phyloP scores from a whole-genome alignment of 2,113 vertebrate species.

The Loxodonta africana region DNA sequence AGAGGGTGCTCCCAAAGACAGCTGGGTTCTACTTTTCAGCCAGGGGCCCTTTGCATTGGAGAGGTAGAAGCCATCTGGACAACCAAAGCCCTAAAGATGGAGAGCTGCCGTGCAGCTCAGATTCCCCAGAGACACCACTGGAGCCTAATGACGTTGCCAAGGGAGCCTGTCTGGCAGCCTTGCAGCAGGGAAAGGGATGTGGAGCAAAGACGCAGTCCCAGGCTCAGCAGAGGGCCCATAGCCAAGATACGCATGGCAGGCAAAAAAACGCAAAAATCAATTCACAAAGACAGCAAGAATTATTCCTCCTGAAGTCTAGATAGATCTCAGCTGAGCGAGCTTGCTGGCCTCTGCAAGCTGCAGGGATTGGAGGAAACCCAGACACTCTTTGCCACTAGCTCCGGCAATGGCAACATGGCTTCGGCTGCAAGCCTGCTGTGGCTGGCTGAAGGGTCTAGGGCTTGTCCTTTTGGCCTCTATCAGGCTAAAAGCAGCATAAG shows the following conservation, averaged over 20 bases:
- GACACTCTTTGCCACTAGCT: not conserved
- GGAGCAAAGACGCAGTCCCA: conserved; percentile 56
- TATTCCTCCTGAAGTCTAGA: conserved; percentile 17
- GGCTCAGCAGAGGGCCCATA: conserved; percentile 61
- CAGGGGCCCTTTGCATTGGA: conserved; percentile 40
- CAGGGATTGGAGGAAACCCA: not conserved
- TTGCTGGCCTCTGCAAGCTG: not conserved
- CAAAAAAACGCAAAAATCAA: conserved; percentile 72
- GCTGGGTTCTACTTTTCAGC: not conserved
- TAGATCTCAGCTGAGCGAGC: not conserved
- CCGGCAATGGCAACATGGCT: not conserved
- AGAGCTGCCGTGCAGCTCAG: conserved; percentile 49
- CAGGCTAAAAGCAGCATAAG: conserved; percentile 24
- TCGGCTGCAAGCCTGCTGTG: conserved; percentile 24
- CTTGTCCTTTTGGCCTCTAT: not conserved
- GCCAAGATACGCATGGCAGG: conserved; percentile 54
- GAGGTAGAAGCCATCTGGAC: conserved; percentile 49
- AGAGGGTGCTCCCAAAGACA: not conserved
- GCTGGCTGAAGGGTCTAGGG: conserved; percentile 11
- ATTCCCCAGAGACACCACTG: conserved; percentile 50
- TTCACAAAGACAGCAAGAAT: conserved; percentile 60
- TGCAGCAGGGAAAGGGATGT: conserved; percentile 49
- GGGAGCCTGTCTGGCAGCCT: conserved; percentile 48
- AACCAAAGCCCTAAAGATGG: conserved; percentile 30
- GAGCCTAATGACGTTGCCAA: conserved; percentile 70